Conservation (phyloP, 2,888 invertebrate genomes). For the Sesamia inferens region DNA sequence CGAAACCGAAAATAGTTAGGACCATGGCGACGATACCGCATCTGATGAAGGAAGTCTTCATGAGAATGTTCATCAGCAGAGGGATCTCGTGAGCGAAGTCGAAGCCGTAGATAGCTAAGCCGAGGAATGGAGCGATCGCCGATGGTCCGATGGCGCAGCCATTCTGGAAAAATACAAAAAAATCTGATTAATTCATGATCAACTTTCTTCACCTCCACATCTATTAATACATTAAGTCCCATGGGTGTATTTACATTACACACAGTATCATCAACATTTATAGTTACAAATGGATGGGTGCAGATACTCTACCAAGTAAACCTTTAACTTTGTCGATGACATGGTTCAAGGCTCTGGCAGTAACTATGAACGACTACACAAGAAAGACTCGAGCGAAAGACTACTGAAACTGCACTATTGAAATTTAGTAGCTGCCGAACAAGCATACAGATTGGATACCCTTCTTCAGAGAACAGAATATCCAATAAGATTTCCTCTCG, state of each 20-base stretch:
- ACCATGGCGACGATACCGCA: slow-evolving; percentile 92
- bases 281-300: neutral
- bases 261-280: neutral
- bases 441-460: neutral
- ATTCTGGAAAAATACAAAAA: slow-evolving; percentile 86
- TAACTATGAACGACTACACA: neutral
- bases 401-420: neutral
- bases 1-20: slow-evolving; percentile 91
- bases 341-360: neutral
- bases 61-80: slow-evolving; percentile 89
- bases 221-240: no score
- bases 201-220: no score
- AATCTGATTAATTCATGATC: neutral
- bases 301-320: neutral
- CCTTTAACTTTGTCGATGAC: neutral
- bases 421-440: neutral
- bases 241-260: neutral
- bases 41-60: slow-evolving; percentile 92
- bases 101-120: slow-evolving; percentile 92
- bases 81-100: slow-evolving; percentile 92
- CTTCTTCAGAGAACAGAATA: neutral
- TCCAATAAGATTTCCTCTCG: neutral
- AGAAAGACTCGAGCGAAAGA: neutral
- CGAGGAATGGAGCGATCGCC: slow-evolving; percentile 91
- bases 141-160: slow-evolving; percentile 92